A percentile compares a stretch with the other conserved stretches of the same genome.
Conservation (phyloP, 2,113 vertebrate genomes). For the Elephantulus edwardii region DNA sequence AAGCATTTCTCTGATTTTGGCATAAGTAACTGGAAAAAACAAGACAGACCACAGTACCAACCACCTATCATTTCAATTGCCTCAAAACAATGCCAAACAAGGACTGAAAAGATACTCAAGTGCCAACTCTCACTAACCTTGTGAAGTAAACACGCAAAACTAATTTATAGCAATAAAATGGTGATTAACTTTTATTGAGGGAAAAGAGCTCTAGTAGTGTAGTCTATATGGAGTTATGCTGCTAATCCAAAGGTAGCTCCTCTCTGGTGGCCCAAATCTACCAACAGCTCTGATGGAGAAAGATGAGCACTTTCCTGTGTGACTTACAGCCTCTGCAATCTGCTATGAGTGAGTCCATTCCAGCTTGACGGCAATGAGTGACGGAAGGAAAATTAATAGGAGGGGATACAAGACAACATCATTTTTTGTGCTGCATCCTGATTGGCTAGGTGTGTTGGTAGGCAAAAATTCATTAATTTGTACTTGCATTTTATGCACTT, state of each 20-base stretch:
- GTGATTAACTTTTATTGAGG: not conserved
- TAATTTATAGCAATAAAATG: not conserved
- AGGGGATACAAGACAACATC: not conserved
- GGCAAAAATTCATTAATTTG: not conserved
- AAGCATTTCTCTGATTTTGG: not conserved
- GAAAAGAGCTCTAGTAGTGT: no score
- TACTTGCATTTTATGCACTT: not conserved
- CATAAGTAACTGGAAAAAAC: not conserved
- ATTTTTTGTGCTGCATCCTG: not conserved
- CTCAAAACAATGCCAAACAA: constrained; percentile 43
- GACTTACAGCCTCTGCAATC: no score
- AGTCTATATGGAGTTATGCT: no score
- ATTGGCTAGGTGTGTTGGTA: not conserved
- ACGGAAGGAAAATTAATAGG: no score
- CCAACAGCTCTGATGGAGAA: no score
- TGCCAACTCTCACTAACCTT: not conserved
- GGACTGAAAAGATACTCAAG: not conserved
- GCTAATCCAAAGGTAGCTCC: no score
- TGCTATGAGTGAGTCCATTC: no score
- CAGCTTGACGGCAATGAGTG: no score
- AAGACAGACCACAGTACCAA: not conserved
- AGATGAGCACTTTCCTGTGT: no score
- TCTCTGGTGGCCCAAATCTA: no score
- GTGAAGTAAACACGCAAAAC: constrained; percentile 10
- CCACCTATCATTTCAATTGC: constrained; percentile 17